These are phyloP conservation scores for Tethya wilhelma DNA, from an alignment of 37 sponge, comb jelly and placozoan genomes.

Conservation along the genomic window DNA sequence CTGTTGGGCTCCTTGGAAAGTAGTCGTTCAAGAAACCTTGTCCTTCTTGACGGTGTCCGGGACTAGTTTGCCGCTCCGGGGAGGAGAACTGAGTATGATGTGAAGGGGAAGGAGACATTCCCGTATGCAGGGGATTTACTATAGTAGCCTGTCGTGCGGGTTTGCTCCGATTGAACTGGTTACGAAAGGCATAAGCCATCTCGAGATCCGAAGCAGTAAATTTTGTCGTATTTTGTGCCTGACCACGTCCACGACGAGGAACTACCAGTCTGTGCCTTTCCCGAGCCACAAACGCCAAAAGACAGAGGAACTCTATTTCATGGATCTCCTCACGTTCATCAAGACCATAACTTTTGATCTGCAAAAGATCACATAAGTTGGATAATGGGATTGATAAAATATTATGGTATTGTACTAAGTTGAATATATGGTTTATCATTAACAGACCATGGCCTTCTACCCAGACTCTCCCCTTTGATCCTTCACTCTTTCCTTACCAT, in stretches of 20 bases:
- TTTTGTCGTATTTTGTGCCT: neutral
- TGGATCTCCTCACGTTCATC: conserved; percentile 71
- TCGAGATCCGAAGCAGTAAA: conserved; percentile 68
- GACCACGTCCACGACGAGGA: neutral
- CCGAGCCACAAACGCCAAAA: conserved; percentile 71
- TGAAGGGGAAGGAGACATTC: neutral
- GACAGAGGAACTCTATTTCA: conserved; percentile 75
- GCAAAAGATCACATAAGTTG: neutral
- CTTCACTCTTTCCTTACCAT: neutral
- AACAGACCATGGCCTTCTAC: neutral
- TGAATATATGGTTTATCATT: neutral
- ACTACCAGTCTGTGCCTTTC: conserved; percentile 41
- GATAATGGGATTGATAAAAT: neutral
- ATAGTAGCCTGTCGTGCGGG: neutral
- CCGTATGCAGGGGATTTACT: neutral
- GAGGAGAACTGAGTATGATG: no score
- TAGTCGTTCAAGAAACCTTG: no score
- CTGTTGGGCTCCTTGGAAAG: conserved; percentile 7
- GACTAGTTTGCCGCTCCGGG: neutral
- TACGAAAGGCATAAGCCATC: conserved; percentile 66
- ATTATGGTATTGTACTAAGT: neutral
- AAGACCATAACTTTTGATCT: conserved; percentile 69
- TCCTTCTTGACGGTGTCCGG: no score
- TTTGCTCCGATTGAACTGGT: conserved; percentile 10
- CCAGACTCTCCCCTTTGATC: neutral